Conservation (phyloP, 2,888 invertebrate species). For the Drosophila meridionalis region DNA sequence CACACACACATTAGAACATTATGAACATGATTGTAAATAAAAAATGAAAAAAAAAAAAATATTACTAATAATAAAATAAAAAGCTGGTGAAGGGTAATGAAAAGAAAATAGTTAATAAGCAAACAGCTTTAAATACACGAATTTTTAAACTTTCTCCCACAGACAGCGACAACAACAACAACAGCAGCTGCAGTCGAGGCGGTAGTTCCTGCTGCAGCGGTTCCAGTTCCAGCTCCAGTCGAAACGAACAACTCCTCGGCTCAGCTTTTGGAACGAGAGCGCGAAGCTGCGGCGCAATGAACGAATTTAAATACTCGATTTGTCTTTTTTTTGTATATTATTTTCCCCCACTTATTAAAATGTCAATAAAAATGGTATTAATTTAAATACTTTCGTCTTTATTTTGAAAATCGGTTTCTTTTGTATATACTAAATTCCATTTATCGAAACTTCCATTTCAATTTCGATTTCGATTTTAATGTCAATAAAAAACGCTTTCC, state of each 20-base stretch:
- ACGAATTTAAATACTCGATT: slow-evolving; percentile 23
- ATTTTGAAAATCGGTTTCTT: slow-evolving; percentile 2
- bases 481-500: slow-evolving; percentile 49
- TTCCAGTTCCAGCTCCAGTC: slow-evolving; percentile 1
- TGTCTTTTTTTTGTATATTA: slow-evolving; percentile 32
- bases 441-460: slow-evolving; percentile 42
- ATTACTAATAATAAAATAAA: slow-evolving; percentile 45
- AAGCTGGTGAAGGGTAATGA: slow-evolving; percentile 59
- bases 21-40: slow-evolving; percentile 67
- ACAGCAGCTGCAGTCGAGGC: slow-evolving; percentile 9
- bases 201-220: slow-evolving; percentile 2
- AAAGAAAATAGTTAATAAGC: slow-evolving; percentile 1
- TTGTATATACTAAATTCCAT: slow-evolving; percentile 28
- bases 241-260: slow-evolving; percentile 41
- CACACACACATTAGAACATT: slow-evolving; percentile 51
- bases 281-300: slow-evolving; percentile 60
- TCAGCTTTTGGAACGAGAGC: slow-evolving; percentile 61
- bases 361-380: slow-evolving; percentile 49
- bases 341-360: slow-evolving; percentile 53
- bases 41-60: slow-evolving; percentile 19
- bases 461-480: not conserved
- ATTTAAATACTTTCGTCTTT: slow-evolving; percentile 31
- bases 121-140: slow-evolving; percentile 16
- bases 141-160: slow-evolving; percentile 23
- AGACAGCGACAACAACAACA: slow-evolving; percentile 31